phyloP scores from a whole-genome alignment of 2,888 invertebrate genomes.

The Amiota minor region DNA sequence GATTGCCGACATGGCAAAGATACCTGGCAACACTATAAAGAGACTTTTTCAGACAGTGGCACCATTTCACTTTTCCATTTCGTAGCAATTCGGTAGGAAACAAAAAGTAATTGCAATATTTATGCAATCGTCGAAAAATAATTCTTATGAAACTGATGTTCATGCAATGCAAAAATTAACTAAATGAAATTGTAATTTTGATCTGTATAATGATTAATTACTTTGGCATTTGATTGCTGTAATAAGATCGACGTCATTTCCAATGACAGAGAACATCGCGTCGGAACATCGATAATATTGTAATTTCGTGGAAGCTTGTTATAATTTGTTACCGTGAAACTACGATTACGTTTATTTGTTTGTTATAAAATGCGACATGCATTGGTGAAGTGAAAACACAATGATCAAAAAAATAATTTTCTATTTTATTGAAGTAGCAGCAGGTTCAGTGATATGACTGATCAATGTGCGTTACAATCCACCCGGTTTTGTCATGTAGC shows the following conservation, averaged over 20 bases:
- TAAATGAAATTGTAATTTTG: no score
- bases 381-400: background rate
- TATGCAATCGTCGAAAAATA: slow-evolving; percentile 9
- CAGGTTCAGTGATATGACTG: no score
- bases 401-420: background rate
- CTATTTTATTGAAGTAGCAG: background rate
- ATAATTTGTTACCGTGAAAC: slow-evolving; percentile 2
- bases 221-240: background rate
- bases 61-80: background rate
- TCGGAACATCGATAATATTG: background rate
- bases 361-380: background rate
- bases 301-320: background rate
- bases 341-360: background rate
- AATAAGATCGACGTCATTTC: background rate
- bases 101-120: background rate
- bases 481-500: no score
- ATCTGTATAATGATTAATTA: background rate
- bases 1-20: no score
- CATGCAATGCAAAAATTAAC: background rate
- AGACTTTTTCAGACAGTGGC: no score
- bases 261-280: background rate
- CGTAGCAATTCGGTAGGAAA: background rate
- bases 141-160: slow-evolving; percentile 2
- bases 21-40: no score
- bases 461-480: no score